phyloP scores from a whole-genome alignment of 2,113 vertebrate species.

The Trematomus loennbergii region DNA sequence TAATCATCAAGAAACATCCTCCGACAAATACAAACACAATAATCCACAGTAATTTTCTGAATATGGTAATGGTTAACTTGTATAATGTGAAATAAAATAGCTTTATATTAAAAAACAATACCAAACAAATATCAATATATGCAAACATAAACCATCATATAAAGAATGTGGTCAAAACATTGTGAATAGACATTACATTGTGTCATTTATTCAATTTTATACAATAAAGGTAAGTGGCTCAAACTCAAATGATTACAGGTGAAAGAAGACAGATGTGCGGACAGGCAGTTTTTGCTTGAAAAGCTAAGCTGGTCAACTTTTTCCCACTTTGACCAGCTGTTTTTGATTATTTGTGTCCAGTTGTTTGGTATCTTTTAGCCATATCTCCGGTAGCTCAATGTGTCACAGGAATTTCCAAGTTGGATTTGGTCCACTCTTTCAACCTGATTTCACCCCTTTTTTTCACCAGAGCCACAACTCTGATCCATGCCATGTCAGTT shows the following conservation, averaged over 20 bases:
- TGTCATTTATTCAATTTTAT: background rate
- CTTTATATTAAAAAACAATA: too few relatives aligned
- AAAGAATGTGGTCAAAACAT: background rate
- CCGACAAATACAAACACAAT: too few relatives aligned
- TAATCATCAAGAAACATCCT: too few relatives aligned
- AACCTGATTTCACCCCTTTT: constrained; percentile 1
- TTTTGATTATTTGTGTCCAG: constrained; percentile 51
- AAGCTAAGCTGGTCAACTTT: constrained; percentile 2
- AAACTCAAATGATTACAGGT: background rate
- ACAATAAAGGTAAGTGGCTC: constrained; percentile 11
- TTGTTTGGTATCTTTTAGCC: constrained; percentile 35
- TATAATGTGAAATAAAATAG: too few relatives aligned
- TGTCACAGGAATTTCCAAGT: background rate
- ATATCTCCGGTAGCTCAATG: constrained; percentile 1
- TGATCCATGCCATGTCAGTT: background rate
- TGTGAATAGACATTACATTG: background rate
- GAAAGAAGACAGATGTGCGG: constrained; percentile 28
- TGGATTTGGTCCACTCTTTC: background rate
- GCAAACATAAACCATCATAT: background rate
- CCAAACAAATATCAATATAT: too few relatives aligned
- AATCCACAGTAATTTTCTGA: too few relatives aligned
- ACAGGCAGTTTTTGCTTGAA: constrained; percentile 38
- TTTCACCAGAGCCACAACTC: background rate
- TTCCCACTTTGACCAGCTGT: constrained; percentile 39
- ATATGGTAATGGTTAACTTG: too few relatives aligned